phyloP scores from a whole-genome alignment of 64 coral and sea anemone species.

The Hydrozoanthus tunicans region DNA sequence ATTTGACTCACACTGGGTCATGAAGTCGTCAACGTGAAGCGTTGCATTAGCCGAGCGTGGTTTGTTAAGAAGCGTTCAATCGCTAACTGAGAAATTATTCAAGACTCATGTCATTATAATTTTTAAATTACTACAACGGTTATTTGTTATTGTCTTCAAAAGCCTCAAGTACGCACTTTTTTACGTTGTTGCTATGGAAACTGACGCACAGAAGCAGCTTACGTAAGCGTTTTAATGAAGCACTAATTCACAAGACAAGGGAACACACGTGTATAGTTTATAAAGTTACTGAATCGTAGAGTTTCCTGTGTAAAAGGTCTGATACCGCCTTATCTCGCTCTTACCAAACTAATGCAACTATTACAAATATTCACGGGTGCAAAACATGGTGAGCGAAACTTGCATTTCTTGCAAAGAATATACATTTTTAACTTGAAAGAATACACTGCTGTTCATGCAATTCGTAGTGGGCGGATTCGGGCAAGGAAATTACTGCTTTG shows the following conservation, averaged over 20 bases:
- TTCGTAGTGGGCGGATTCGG: not conserved
- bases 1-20: not conserved
- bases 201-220: not conserved
- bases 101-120: not conserved
- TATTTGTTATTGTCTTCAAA: not conserved
- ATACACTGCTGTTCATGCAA: not conserved
- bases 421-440: not conserved
- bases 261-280: not conserved
- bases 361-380: not conserved
- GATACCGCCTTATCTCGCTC: not conserved
- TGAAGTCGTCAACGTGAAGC: not conserved
- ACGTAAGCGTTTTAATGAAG: not conserved
- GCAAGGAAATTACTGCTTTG: no score
- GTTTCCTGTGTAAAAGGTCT: not conserved
- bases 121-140: not conserved
- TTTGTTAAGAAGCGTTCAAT: not conserved
- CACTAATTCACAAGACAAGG: not conserved
- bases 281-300: not conserved
- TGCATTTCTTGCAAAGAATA: not conserved
- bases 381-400: not conserved
- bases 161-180: not conserved
- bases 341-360: not conserved
- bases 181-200: constrained; percentile 17
- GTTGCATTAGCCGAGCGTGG: not conserved
- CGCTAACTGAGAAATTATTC: not conserved